Base-by-base conservation (phyloP, 2,797 vertebrate species). In the Pteropus rufus region DNA sequence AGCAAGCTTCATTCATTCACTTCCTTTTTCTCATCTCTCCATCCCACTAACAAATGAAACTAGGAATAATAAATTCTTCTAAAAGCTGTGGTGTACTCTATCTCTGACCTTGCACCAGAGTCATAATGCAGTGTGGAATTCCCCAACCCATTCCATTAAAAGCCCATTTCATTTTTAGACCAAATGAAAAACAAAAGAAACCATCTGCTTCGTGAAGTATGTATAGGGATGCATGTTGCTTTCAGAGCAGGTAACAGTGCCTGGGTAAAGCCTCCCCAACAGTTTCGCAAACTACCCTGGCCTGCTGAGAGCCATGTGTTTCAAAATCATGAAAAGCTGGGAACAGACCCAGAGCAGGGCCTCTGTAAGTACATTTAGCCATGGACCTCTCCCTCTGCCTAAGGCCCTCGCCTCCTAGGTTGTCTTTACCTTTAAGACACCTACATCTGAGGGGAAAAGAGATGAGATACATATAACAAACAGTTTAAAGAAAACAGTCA, bases 121-220 rank as follows among this genome's bases (percentile, higher is more conserved):
- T 85, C 73, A 21, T 62, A 85, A 86, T 14, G 73, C 73, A 83
- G 31, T 36, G 58, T 72, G 86, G 82, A 89, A 92, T 81, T 88
- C 93, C 93, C 80, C 56, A 81, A 75, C 44, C 70, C 60, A 44
- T 65, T 93, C 94, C 82, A 70, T 86, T 94, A 52, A 85, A 93
- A 92, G 90, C 79, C 76, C 95, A 91, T 44, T 93, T 94, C 77
- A 67, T 92, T 92, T 89, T 94, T 24, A 31, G 8, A 82, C 76
- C 67, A 76, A 64, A n/a, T 11, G 65, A 94, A 54, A 77, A 34
- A 56, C 60, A 77, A 94, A 84, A 73, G 92, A 89, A 84, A 65
- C 82, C 88, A 79, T 89, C 72, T 70, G 85, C 77, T 67, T 56
- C 19, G 1, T 65, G 84, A 76, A 76, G 56, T 34, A 9, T 80